A percentile compares a stretch with the other conserved stretches of the same genome.
Conservation (phyloP, 2,797 vertebrate species). For the Lacerta viridis region DNA sequence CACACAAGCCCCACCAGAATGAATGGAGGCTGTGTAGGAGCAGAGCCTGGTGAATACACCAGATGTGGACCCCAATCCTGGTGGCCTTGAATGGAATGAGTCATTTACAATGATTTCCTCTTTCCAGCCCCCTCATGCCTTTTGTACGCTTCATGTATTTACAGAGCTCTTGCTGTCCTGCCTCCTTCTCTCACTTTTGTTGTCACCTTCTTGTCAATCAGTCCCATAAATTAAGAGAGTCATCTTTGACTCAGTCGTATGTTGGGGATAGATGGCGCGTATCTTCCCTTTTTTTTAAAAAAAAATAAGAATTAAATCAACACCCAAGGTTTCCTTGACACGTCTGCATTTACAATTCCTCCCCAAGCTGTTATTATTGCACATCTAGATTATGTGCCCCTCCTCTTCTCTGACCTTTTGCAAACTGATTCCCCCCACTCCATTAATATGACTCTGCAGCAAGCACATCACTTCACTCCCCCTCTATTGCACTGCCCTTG, state of each 20-base stretch:
- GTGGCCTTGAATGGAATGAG: constrained; percentile 16
- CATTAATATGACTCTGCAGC: background rate
- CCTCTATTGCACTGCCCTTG: background rate
- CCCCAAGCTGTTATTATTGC: background rate
- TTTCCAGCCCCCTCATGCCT: constrained; percentile 9
- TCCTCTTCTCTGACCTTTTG: constrained; percentile 19
- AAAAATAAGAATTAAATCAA: background rate
- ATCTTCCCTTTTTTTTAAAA: background rate
- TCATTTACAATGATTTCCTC: constrained; percentile 23
- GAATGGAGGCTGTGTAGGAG: constrained; percentile 28
- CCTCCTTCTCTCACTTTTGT: background rate
- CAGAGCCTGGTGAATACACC: constrained; percentile 7
- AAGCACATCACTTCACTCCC: background rate
- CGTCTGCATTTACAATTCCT: background rate
- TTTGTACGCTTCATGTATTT: background rate
- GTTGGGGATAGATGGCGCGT: background rate
- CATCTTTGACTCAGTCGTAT: constrained; percentile 26
- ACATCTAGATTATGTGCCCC: background rate
- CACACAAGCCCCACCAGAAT: constrained; percentile 17
- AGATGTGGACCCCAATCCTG: constrained; percentile 16
- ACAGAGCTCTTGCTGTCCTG: constrained; percentile 13
- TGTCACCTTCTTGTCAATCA: constrained; percentile 17
- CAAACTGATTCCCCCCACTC: background rate
- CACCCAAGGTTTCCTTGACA: background rate
- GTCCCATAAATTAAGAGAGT: constrained; percentile 9